These are phyloP conservation scores for Tor tambroides DNA, from an alignment of 2,113 vertebrate genomes.

Conservation along the genomic window DNA sequence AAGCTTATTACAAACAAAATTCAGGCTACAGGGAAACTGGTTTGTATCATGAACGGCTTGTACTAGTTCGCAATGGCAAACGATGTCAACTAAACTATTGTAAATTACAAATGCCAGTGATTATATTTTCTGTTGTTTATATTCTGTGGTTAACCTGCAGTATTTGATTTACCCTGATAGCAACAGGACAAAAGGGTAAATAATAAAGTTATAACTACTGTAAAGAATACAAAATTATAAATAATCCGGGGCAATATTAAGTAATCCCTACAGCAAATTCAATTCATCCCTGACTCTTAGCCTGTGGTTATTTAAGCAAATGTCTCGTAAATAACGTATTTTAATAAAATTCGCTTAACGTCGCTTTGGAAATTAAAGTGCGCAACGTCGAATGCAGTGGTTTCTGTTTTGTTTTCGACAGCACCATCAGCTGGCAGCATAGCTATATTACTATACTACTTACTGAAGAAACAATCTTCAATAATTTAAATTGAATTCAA, in stretches of 20 bases:
- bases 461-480: not conserved
- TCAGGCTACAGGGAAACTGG: not conserved
- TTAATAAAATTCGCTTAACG: not conserved
- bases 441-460: not conserved
- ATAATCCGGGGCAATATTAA: not conserved
- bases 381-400: not conserved
- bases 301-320: not conserved
- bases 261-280: not conserved
- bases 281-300: not conserved
- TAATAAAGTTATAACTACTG: not conserved
- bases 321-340: not conserved
- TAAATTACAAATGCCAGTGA: not conserved
- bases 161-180: not conserved
- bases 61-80: not conserved
- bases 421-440: not conserved
- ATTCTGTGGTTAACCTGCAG: not conserved
- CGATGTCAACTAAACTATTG: not conserved
- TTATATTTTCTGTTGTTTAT: not conserved
- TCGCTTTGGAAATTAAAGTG: not conserved
- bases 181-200: not conserved
- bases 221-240: not conserved
- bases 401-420: constrained; percentile 18
- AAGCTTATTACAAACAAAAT: not conserved
- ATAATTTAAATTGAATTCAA: not conserved
- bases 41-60: not conserved